phyloP scores from a whole-genome alignment of 2,797 vertebrate genomes.

The Squalus acanthias region DNA sequence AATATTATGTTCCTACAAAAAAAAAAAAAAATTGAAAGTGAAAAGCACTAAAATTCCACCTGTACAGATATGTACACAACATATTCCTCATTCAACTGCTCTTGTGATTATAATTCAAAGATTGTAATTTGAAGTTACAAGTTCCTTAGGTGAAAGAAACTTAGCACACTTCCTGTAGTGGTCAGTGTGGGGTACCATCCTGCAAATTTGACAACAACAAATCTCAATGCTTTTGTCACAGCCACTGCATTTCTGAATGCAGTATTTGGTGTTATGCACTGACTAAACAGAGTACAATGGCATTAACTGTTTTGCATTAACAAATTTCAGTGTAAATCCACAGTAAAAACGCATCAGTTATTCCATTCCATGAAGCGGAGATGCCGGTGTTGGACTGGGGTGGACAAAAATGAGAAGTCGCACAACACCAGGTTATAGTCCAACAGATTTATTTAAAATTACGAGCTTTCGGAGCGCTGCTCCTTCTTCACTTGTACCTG shows the following conservation, averaged over 20 bases:
- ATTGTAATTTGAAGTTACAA: neutral
- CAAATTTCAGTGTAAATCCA: neutral
- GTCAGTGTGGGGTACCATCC: constrained; percentile 59
- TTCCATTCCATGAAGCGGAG: no score
- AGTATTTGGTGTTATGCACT: neutral
- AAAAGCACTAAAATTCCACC: neutral
- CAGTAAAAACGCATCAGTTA: neutral
- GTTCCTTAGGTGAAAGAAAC: constrained; percentile 53
- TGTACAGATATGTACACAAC: neutral
- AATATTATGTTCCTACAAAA: constrained; percentile 51
- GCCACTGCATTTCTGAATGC: neutral
- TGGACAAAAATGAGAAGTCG: no score
- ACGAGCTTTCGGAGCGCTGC: no score
- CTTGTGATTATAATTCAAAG: neutral
- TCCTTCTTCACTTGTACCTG: no score
- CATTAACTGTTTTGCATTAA: neutral
- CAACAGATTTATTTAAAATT: no score
- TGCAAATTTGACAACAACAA: constrained; percentile 52
- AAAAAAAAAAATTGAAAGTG: neutral
- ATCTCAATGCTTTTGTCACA: neutral
- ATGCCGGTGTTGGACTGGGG: no score
- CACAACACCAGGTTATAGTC: no score
- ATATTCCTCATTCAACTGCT: neutral
- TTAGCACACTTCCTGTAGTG: constrained; percentile 68
- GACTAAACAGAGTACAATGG: neutral